Evolutionary conservation across 2,888 invertebrate genomes (phyloP).

Genomic region (Melolontha melolontha): DNA sequence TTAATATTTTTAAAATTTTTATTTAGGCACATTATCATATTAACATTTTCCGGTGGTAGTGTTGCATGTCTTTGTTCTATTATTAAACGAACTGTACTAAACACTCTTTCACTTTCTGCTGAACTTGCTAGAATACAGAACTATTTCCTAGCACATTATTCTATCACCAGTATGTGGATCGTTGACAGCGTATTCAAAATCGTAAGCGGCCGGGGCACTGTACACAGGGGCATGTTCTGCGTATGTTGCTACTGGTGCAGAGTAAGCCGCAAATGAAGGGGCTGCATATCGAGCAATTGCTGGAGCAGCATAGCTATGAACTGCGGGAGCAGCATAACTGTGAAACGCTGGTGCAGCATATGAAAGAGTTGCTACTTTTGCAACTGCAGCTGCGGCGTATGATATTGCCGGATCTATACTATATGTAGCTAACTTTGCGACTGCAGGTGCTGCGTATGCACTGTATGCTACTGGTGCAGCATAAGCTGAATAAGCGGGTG

Average conservation of each 20-base stretch:
- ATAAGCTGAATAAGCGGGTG: conserved; percentile 43
- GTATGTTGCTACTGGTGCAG: conserved; percentile 61
- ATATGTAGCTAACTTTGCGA: not conserved
- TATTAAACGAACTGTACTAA: too few species aligned
- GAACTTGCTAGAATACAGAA: too few species aligned
- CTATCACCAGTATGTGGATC: conserved; percentile 69
- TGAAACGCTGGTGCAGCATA: conserved; percentile 25
- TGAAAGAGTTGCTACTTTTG: conserved; percentile 23
- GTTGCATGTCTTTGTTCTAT: too few species aligned
- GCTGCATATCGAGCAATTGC: conserved; percentile 52
- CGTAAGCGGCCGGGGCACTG: conserved; percentile 66
- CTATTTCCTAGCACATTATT: too few species aligned
- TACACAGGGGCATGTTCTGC: conserved; percentile 48
- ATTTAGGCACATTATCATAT: too few species aligned
- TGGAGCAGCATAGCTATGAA: conserved; percentile 23
- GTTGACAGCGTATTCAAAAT: conserved; percentile 66
- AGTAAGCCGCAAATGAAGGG: conserved; percentile 56
- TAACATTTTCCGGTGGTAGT: too few species aligned
- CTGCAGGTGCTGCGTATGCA: conserved; percentile 45
- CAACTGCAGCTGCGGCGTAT: conserved; percentile 41
- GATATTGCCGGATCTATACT: conserved; percentile 18
- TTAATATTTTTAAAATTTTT: too few species aligned
- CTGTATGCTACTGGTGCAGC: conserved; percentile 44
- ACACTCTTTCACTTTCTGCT: too few species aligned
- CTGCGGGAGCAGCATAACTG: conserved; percentile 26